Evolutionary conservation across 2,888 invertebrate genomes (phyloP).

Genomic region (Tenthredo scrophulariae): DNA sequence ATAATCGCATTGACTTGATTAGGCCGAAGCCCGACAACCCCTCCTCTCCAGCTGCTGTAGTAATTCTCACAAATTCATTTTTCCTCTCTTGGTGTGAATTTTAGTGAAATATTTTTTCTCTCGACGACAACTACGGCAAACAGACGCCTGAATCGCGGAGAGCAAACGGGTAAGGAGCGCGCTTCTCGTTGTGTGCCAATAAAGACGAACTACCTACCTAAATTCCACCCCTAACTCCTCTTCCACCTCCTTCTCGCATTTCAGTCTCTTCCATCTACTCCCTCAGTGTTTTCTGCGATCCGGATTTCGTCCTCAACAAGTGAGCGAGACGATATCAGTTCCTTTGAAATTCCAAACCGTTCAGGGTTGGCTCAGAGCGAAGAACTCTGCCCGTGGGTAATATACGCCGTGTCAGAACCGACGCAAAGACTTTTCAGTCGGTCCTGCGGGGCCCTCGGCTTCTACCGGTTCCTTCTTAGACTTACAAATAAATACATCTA

Average conservation of each 20-base stretch:
- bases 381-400: constrained; percentile 41
- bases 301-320: constrained; percentile 65
- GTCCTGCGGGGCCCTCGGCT: constrained; percentile 24
- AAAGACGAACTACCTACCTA: constrained; percentile 28
- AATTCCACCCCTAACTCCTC: constrained; percentile 32
- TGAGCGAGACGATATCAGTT: constrained; percentile 65
- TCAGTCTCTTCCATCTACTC: constrained; percentile 13
- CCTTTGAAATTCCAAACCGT: constrained; percentile 70
- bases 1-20: constrained; percentile 12
- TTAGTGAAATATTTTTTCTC: not conserved
- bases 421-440: constrained; percentile 36
- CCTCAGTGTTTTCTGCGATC: constrained; percentile 57
- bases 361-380: not conserved
- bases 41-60: not conserved
- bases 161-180: constrained; percentile 17
- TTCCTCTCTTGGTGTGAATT: constrained; percentile 5
- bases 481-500: constrained; percentile 59
- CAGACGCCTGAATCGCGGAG: not conserved
- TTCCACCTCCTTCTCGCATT: not conserved
- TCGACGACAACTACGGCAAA: not conserved
- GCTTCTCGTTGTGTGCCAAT: constrained; percentile 45
- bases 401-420: constrained; percentile 47
- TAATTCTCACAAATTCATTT: not conserved
- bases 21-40: not conserved
- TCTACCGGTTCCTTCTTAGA: constrained; percentile 53